These are phyloP conservation scores for Arion vulgaris DNA, from an alignment of 1,140 invertebrate species.

Conservation along the genomic window DNA sequence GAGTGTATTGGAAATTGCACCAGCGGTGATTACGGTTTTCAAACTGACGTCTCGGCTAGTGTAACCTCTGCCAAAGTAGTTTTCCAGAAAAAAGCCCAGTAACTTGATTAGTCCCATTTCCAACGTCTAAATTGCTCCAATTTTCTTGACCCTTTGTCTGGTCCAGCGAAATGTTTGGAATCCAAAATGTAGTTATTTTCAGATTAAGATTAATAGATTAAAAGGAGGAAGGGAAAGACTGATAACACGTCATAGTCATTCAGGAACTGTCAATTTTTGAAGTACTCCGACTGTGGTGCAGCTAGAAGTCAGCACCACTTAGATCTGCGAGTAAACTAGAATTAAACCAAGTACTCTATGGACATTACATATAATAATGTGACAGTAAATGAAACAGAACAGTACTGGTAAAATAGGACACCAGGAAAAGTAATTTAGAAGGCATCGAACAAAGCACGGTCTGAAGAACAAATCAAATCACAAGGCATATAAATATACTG, in stretches of 20 bases:
- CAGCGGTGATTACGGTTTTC: slow-evolving; percentile 36
- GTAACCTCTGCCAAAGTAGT: slow-evolving; percentile 25
- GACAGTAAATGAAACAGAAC: no score
- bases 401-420: no score
- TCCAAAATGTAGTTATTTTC: slow-evolving; percentile 35
- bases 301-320: no score
- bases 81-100: slow-evolving; percentile 11
- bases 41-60: not conserved
- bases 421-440: no score
- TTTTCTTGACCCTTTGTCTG: slow-evolving; percentile 33
- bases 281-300: not conserved
- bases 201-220: slow-evolving; percentile 31
- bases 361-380: no score
- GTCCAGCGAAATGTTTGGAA: not conserved
- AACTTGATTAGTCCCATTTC: slow-evolving; percentile 32
- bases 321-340: no score
- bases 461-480: no score
- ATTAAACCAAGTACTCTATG: no score
- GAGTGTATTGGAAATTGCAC: slow-evolving; percentile 34
- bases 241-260: not conserved
- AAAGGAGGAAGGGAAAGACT: slow-evolving; percentile 21
- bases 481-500: no score
- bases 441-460: no score
- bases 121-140: slow-evolving; percentile 34
- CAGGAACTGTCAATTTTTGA: not conserved